These are phyloP conservation scores for Leptobrachium ailaonicum DNA, from an alignment of 2,113 vertebrate genomes.

Conservation along the genomic window DNA sequence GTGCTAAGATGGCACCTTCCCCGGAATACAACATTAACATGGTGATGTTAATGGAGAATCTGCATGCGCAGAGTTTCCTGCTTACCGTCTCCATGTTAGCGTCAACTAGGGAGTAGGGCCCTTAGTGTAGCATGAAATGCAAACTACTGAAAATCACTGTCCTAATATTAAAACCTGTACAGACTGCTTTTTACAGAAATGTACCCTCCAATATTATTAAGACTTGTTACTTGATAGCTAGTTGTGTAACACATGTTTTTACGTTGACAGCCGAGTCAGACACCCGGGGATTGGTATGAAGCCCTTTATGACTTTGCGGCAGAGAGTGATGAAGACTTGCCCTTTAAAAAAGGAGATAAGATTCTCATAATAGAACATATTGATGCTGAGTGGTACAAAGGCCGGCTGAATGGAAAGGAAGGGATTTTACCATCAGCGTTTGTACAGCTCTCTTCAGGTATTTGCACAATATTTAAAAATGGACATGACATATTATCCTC, in stretches of 20 bases:
- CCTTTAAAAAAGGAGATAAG: conserved; percentile 80
- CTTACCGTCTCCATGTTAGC: too few species aligned
- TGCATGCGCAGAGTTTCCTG: too few species aligned
- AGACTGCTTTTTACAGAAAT: too few species aligned
- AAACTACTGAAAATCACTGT: too few species aligned
- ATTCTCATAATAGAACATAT: conserved; percentile 80
- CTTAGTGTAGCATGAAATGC: too few species aligned
- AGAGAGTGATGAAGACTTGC: conserved; percentile 76
- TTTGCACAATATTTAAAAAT: neutral
- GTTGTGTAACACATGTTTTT: neutral
- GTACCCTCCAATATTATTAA: too few species aligned
- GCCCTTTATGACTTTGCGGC: conserved; percentile 85
- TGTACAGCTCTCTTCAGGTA: conserved; percentile 76
- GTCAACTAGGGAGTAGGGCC: too few species aligned
- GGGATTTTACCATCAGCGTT: conserved; percentile 85
- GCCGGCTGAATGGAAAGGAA: conserved; percentile 76
- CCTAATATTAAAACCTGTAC: too few species aligned
- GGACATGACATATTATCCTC: too few species aligned
- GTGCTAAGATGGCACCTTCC: too few species aligned
- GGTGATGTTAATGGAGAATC: too few species aligned
- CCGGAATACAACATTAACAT: too few species aligned
- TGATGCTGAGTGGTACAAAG: conserved; percentile 80
- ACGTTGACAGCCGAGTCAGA: conserved; percentile 53
- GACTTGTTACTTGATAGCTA: neutral
- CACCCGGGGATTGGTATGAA: conserved; percentile 74